Evolutionary conservation across 2,888 invertebrate species (phyloP), one percentile per base, ranked within the genome.

Genomic region (Incurvaria masculella): DNA sequence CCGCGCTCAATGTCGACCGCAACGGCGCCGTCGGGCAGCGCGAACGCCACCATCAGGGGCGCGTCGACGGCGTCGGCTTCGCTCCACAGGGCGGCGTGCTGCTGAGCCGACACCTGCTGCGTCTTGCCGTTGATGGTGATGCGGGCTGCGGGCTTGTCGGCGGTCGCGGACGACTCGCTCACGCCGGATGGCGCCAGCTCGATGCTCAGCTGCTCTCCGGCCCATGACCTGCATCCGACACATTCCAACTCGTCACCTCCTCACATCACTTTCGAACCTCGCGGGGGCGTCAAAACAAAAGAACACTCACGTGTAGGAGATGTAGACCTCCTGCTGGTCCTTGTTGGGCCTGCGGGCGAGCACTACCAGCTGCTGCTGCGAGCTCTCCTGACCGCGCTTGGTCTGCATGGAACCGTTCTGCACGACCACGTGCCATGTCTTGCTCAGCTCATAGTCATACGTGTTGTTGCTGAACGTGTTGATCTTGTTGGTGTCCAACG

Each of bases 381-480:
- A 17, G 56, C 54, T 6, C 48, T 49, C 17, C 58, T 52, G 44
- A 56, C 56, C 14, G 49, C 55, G 51, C 53, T 63, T 59, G 27
- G 59, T 59, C 47, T 63, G 51, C 48, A 65, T 55, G 41, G 58
- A 60, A 23, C 70, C 69, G 52, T 83, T 78, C 33, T 81, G 79
- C 63, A 85, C 65, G 50, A 81, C 73, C 0, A 85, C 82, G 56
- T 87, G 83, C 86, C 87, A 87, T 26, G 80, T 79, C 57, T 59
- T 60, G 5, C 59, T 75, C 66, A 60, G 74, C 56, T 73, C 64
- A 55, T 84, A 71, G 11, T 81, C 71, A 61, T 83, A 87, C 26
- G 76, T 72, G 40, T 75, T 80, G 60, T 83, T 81, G 67, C 88
- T 87, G 66, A 88, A 88, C 2, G 88, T 88, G 53, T 68, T 79